Evolutionary conservation across 37 sponge, comb jelly and placozoan genomes (phyloP), one percentile per base, ranked within the genome.

Genomic region (Hexactinellida sp.): DNA sequence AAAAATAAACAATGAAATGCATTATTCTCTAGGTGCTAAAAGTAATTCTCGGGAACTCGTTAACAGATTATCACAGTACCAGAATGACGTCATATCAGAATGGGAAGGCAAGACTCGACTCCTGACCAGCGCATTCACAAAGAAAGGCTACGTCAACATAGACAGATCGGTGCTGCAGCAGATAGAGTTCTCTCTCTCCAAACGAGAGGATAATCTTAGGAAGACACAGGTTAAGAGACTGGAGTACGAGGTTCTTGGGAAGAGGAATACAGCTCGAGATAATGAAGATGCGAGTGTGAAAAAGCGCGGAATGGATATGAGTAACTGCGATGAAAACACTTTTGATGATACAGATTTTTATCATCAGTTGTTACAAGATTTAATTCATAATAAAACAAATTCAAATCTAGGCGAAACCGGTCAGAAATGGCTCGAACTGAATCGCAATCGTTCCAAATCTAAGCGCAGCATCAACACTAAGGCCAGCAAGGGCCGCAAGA

Each of bases 261-360:
- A 86, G 85, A 38, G 63, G 84, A 86, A 63, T 3, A 7, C 76
- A 25, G 13, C 30, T 32, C 28, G 13, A 7, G 13, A 10, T 21
- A 28, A 7, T 63, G 76, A 63, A 28, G 76, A 63, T 32, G 13
- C 25, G 13, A 23, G 34, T 63, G 76, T n/a, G 76, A 63, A 63
- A 63, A 63, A 28, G 35, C 88, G 71, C 38, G 93, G 93, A 54
- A 34, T 88, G 0, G 92, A 96, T 38, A 84, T 96, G 35, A 87
- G 54, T 35, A 88, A 88, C 36, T 89, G 86, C 86, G 87, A 94
- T 85, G 88, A 89, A 10, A 91, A 96, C 84, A 94, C 93, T 30
- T 96, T 92, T 92, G 95, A 96, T 91, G 97, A 96, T 34, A 88
- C 88, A 37, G 97, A 96, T 83, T 96, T 96, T 55, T 96, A 96